Percentiles rank a stretch among this genome's conserved stretches.
These are phyloP conservation scores for Acomys russatus DNA, from an alignment of 2,797 vertebrate species.

Conservation along the genomic window DNA sequence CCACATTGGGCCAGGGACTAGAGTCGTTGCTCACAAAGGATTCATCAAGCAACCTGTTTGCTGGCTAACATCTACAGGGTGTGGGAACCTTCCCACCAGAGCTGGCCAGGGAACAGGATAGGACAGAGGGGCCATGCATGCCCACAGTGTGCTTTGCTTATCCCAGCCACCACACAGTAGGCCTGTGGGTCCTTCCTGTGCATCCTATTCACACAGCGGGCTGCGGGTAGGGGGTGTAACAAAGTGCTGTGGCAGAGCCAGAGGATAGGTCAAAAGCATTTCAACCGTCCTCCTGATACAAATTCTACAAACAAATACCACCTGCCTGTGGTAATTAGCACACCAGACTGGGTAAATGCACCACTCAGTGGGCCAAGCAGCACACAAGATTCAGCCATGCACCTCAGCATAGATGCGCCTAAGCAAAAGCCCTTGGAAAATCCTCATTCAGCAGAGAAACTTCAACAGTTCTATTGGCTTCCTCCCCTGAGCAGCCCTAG, in stretches of 20 bases:
- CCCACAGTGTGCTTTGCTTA: not conserved
- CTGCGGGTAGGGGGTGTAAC: not conserved
- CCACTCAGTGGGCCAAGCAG: not conserved
- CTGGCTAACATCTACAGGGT: not conserved
- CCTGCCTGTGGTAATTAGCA: not conserved
- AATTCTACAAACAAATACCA: not conserved
- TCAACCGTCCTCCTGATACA: not conserved
- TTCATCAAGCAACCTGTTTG: not conserved
- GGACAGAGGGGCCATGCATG: not conserved
- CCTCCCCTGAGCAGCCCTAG: not conserved
- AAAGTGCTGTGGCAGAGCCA: not conserved
- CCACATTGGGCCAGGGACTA: not conserved
- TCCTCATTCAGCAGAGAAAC: not conserved
- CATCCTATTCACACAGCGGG: not conserved
- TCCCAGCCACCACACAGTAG: not conserved
- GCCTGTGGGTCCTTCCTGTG: not conserved
- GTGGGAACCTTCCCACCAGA: not conserved
- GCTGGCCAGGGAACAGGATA: not conserved
- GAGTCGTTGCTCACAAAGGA: slow-evolving; percentile 1
- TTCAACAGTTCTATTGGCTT: not conserved
- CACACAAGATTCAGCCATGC: not conserved
- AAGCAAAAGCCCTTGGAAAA: not conserved
- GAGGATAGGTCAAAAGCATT: not conserved
- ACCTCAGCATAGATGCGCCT: accelerated
- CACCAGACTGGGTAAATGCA: not conserved